Percentiles rank a stretch among this genome's conserved stretches.
Conservation (phyloP, 2,888 invertebrate genomes). For the Coleophora flavipennella region DNA sequence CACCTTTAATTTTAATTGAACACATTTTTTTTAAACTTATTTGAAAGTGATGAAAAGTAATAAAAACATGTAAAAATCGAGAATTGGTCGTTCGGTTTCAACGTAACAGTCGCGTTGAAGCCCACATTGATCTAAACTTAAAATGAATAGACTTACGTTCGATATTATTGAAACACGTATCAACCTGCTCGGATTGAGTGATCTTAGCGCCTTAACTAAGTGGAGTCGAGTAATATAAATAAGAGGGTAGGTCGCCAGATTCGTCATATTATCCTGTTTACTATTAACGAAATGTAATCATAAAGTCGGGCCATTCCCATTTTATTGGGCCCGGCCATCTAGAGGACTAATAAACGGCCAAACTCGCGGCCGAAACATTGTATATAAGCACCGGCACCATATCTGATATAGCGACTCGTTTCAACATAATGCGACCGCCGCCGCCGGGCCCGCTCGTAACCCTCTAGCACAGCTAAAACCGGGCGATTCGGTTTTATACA, state of each 20-base stretch:
- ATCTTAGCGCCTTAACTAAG: no score
- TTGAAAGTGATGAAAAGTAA: no score
- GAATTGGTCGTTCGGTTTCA: no score
- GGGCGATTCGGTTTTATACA: constrained; percentile 72
- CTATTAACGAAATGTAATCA: constrained; percentile 25
- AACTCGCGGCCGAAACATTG: constrained; percentile 50
- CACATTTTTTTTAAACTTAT: no score
- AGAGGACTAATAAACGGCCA: constrained; percentile 43
- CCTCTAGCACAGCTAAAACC: constrained; percentile 69
- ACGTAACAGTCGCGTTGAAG: no score
- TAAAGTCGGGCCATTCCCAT: constrained; percentile 27
- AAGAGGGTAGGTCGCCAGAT: not conserved
- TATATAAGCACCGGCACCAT: constrained; percentile 54
- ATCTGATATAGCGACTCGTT: constrained; percentile 57
- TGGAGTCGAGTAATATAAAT: not conserved
- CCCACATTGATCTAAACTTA: no score
- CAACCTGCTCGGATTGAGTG: no score
- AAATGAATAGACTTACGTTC: no score
- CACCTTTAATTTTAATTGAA: no score
- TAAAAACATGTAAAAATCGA: no score
- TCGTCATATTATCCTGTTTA: constrained; percentile 25
- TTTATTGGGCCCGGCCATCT: constrained; percentile 42
- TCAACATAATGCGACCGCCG: constrained; percentile 55
- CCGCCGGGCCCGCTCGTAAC: constrained; percentile 66
- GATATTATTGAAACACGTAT: no score